A percentile compares a stretch with the other conserved stretches of the same genome.
Conservation (phyloP, 2,797 vertebrate genomes). For the Trichosurus vulpecula region DNA sequence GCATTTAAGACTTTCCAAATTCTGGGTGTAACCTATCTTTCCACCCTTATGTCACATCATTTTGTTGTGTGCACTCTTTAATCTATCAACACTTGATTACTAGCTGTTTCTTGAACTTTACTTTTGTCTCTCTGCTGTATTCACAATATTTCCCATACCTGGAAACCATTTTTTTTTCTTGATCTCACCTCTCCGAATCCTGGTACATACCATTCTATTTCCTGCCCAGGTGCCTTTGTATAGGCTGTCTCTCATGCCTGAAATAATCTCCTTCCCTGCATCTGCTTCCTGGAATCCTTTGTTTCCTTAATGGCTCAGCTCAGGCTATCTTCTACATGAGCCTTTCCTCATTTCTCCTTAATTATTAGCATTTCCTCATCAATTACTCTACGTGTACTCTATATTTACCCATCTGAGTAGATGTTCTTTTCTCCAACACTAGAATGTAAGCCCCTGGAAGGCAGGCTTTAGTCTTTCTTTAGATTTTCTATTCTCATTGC, state of each 20-base stretch:
- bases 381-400: background rate
- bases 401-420: background rate
- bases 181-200: background rate
- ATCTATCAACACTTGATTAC: background rate
- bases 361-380: background rate
- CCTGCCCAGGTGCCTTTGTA: background rate
- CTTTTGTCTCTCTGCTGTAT: background rate
- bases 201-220: background rate
- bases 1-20: background rate
- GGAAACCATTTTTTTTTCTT: background rate
- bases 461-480: background rate
- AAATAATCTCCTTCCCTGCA: background rate
- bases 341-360: background rate
- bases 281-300: background rate
- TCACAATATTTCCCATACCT: background rate
- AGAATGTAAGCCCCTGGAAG: background rate
- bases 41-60: background rate
- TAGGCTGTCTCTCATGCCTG: background rate
- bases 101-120: background rate
- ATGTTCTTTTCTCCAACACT: background rate
- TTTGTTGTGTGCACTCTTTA: background rate
- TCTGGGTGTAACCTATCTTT: background rate
- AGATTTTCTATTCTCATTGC: background rate
- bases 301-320: background rate
- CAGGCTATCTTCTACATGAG: background rate